These are phyloP conservation scores for Spinibarbus caldwelli DNA, from an alignment of 2,797 vertebrate species.

Conservation along the genomic window DNA sequence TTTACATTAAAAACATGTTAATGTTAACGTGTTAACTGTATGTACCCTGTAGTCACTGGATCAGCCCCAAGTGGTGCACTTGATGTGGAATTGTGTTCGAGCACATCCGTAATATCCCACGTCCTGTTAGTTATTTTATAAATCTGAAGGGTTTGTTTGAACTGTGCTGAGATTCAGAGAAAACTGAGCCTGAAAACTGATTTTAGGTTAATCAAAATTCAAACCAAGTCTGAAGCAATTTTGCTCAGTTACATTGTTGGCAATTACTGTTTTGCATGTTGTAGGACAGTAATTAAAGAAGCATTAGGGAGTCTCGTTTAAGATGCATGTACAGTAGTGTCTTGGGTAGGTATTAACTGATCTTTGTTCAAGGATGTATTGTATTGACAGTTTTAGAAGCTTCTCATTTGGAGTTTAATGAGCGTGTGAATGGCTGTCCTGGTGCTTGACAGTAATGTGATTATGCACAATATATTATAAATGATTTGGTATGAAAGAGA, in stretches of 20 bases:
- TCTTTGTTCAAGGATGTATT: constrained; percentile 5
- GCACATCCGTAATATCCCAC: neutral
- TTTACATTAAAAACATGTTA: neutral
- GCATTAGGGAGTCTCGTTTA: neutral
- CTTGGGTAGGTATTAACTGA: neutral
- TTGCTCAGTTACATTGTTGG: neutral
- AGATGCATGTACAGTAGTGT: neutral
- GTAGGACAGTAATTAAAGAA: neutral
- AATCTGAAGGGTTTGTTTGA: neutral
- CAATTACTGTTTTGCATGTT: neutral
- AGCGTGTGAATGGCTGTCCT: neutral
- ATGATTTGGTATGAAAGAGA: neutral
- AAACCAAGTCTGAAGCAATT: neutral
- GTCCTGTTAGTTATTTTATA: neutral
- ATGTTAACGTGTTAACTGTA: neutral
- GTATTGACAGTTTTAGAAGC: neutral
- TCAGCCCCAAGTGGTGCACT: neutral
- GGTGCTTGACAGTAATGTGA: neutral
- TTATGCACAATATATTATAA: neutral
- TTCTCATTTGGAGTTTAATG: neutral
- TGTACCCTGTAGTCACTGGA: neutral
- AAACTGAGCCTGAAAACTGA: neutral
- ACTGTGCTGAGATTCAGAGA: neutral
- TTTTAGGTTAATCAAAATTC: neutral
- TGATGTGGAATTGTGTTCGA: neutral